phyloP scores from a whole-genome alignment of 2,113 vertebrate species.

The Dicaeum eximium region DNA sequence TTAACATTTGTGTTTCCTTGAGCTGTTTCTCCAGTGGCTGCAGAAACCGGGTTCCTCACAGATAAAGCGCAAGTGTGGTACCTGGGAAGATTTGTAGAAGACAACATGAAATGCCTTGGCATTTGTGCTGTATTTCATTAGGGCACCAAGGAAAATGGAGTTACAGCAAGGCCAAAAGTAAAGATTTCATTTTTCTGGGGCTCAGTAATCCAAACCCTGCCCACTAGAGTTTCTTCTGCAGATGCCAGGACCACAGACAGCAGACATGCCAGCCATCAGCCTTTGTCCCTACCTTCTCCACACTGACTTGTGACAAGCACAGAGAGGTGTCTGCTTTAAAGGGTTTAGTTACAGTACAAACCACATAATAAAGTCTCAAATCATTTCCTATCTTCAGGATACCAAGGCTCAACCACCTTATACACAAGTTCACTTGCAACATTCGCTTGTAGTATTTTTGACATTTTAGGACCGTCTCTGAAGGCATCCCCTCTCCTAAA shows the following conservation, averaged over 20 bases:
- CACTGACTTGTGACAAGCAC: rapidly evolving
- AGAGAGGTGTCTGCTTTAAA: not conserved
- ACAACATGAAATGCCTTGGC: not conserved
- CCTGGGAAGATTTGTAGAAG: not conserved
- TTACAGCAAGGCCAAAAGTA: not conserved
- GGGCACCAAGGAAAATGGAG: not conserved
- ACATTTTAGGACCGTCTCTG: not conserved
- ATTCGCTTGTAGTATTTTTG: not conserved
- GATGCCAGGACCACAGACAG: not conserved
- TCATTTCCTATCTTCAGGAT: not conserved
- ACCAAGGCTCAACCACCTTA: not conserved
- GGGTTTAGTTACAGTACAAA: not conserved
- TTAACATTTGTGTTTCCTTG: not conserved
- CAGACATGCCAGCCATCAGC: not conserved
- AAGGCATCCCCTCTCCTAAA: not conserved
- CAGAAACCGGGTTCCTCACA: not conserved
- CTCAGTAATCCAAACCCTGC: not conserved
- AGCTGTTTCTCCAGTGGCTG: not conserved
- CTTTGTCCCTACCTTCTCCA: not conserved
- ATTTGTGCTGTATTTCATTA: not conserved
- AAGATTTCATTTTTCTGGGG: not conserved
- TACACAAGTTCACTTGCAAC: not conserved
- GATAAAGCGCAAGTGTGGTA: not conserved
- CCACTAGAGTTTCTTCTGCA: not conserved
- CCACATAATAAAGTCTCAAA: not conserved